These are phyloP conservation scores for Drosophila asahinai DNA, from an alignment of 1,140 invertebrate species.

Conservation along the genomic window DNA sequence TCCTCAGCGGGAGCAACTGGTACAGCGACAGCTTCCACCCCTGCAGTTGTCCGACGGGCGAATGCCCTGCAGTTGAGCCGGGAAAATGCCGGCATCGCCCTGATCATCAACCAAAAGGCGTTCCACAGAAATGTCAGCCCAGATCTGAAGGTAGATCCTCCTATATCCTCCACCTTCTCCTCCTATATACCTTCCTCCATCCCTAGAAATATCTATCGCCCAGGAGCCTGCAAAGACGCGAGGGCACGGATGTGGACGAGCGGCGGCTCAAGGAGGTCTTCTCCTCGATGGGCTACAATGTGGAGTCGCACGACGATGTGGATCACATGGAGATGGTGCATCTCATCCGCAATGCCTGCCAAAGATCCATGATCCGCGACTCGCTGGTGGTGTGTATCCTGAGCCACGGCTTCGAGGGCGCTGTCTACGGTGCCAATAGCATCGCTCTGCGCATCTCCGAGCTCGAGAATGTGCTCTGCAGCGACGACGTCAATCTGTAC, in stretches of 20 bases:
- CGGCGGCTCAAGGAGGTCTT: conserved; percentile 55
- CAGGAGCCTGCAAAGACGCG: conserved; percentile 28
- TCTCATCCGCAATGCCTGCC: conserved; percentile 53
- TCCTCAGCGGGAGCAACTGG: no score
- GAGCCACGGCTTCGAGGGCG: conserved; percentile 73
- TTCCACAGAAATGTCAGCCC: conserved; percentile 58
- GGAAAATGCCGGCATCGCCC: conserved; percentile 60
- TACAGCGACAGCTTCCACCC: background rate
- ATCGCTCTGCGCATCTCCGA: conserved; percentile 68
- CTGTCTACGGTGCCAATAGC: conserved; percentile 74
- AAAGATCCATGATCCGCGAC: conserved; percentile 55
- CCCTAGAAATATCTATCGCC: conserved; percentile 41
- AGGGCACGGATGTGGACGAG: conserved; percentile 72
- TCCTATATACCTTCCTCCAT: no score
- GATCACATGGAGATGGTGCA: conserved; percentile 65
- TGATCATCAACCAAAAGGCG: conserved; percentile 78
- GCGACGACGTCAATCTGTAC: conserved; percentile 35
- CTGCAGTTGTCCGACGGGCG: background rate
- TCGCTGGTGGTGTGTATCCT: conserved; percentile 79
- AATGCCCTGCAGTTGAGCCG: conserved; percentile 43
- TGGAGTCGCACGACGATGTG: conserved; percentile 52
- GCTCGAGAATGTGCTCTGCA: conserved; percentile 68
- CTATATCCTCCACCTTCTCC: no score
- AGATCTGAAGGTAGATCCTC: conserved; percentile 26
- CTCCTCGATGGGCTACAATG: conserved; percentile 65